A percentile compares a stretch with the other conserved stretches of the same genome.
Evolutionary conservation across 2,888 invertebrate species (phyloP).

Genomic region (Cantharis nigra): DNA sequence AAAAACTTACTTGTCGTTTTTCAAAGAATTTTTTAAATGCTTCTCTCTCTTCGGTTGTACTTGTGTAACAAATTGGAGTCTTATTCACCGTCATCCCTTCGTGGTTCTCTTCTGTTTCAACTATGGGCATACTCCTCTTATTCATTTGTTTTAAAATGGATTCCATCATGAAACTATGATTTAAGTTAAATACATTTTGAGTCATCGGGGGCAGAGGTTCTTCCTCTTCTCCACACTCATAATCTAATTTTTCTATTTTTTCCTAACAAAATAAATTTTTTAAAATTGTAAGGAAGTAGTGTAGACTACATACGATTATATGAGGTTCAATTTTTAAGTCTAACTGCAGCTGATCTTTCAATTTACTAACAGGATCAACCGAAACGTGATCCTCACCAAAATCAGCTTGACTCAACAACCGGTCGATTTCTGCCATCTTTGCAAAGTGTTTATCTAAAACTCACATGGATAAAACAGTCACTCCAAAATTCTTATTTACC

Average conservation of each 20-base stretch:
- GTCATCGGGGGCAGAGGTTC: slow-evolving; percentile 69
- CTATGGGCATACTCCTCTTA: slow-evolving; percentile 45
- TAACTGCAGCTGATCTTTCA: slow-evolving; percentile 53
- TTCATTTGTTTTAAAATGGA: slow-evolving; percentile 45
- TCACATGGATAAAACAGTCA: background rate
- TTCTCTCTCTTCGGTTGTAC: slow-evolving; percentile 53
- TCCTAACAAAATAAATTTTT: background rate
- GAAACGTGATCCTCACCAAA: slow-evolving; percentile 69
- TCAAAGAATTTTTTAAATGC: slow-evolving; percentile 62
- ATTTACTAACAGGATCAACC: slow-evolving; percentile 49
- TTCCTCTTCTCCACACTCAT: slow-evolving; percentile 18
- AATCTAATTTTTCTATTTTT: slow-evolving; percentile 41
- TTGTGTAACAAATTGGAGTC: slow-evolving; percentile 41
- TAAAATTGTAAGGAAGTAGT: background rate
- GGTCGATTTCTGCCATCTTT: slow-evolving; percentile 63
- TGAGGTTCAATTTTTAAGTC: slow-evolving; percentile 59
- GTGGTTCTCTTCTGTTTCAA: slow-evolving; percentile 16
- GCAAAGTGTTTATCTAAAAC: slow-evolving; percentile 63
- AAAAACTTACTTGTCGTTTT: slow-evolving; percentile 56
- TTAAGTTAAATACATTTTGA: slow-evolving; percentile 70
- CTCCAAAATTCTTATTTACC: slow-evolving; percentile 49
- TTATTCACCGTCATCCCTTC: slow-evolving; percentile 33
- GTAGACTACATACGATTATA: slow-evolving; percentile 53
- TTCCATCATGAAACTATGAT: slow-evolving; percentile 68
- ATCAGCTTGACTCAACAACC: slow-evolving; percentile 64